phyloP scores from a whole-genome alignment of 2,797 vertebrate species.

The Sebastolobus alascanus region DNA sequence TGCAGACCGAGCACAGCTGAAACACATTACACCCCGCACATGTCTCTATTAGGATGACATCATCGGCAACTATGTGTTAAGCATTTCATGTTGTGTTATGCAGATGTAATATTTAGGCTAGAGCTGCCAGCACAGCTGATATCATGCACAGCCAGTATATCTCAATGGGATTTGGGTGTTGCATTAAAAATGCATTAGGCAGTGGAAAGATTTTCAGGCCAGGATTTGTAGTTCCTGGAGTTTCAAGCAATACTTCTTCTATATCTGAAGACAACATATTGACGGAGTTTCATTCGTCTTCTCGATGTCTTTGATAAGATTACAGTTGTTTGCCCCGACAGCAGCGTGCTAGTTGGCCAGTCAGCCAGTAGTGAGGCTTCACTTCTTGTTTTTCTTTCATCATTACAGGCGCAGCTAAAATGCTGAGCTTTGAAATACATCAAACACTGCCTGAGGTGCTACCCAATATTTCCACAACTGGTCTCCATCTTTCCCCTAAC shows the following conservation, averaged over 20 bases:
- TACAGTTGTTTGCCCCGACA: not conserved
- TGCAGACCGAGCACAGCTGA: conserved; percentile 45
- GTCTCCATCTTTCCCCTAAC: conserved; percentile 29
- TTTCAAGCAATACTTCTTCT: not conserved
- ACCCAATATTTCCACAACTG: conserved; percentile 45
- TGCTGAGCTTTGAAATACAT: conserved; percentile 12
- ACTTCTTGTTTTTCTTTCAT: conserved; percentile 10
- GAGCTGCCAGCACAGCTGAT: conserved; percentile 57
- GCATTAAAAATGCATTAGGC: conserved; percentile 7
- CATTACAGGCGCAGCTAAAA: not conserved
- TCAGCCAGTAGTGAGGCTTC: not conserved
- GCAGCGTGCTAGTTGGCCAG: not conserved
- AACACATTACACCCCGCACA: conserved; percentile 40
- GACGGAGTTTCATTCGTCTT: not conserved
- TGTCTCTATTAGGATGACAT: conserved; percentile 40
- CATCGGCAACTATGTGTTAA: conserved; percentile 47
- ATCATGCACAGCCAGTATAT: conserved; percentile 29
- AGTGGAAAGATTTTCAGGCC: not conserved
- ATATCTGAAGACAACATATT: not conserved
- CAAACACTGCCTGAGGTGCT: conserved; percentile 23
- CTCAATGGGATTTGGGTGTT: conserved; percentile 30
- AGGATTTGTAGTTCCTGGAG: not conserved
- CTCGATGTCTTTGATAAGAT: not conserved
- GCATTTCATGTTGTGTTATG: conserved; percentile 9
- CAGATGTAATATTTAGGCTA: conserved; percentile 27